Base-by-base conservation (phyloP, 2,888 invertebrate species). In the Agrochola lota region DNA sequence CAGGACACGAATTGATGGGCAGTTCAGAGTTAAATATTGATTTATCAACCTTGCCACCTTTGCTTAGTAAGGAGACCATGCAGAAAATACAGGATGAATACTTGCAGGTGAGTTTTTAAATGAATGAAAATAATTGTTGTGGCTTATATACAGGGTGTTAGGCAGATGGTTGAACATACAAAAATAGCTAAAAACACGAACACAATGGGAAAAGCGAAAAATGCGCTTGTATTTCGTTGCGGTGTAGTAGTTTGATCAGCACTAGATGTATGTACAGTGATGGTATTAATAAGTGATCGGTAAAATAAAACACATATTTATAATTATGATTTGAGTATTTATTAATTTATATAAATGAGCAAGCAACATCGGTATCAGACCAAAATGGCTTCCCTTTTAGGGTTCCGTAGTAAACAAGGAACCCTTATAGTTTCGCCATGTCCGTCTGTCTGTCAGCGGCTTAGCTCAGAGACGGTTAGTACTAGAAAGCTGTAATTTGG, bases 1-100 rank as follows among this genome's bases (percentile, higher is more conserved):
- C 98, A 0, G 99, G 99, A 0, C 95, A 97, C 3, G 99, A 99
- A 90, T 94, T 99, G 85, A 98, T 99, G 98, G 98, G 98, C 20
- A 98, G 98, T 94, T 97, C 98, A 0, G 99, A 99, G 90, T 97
- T 99, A 2, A 98, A 98, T 91, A 98, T 98, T 20, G 98, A 98
- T 87, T 97, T 97, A 0, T 95, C 97, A 0, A 97, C 97, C 5
- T 95, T 99, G 26, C 98, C 98, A 1, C 98, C 99, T 0, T 94
- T 99, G 35, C 96, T 99, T 23, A 98, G 98, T 67, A 96, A 97
- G 26, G 97, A 98, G 80, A 98, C 98, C 46, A 97, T 99, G 87
- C 97, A 98, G 80, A 97, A 98, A 74, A 95, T 99, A 52, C 98
- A 99, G 92, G 97, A 98, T 80, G 98, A 98, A 94, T 99, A 98